Conservation (phyloP, 2,797 vertebrate species). For the Scyliorhinus canicula region DNA sequence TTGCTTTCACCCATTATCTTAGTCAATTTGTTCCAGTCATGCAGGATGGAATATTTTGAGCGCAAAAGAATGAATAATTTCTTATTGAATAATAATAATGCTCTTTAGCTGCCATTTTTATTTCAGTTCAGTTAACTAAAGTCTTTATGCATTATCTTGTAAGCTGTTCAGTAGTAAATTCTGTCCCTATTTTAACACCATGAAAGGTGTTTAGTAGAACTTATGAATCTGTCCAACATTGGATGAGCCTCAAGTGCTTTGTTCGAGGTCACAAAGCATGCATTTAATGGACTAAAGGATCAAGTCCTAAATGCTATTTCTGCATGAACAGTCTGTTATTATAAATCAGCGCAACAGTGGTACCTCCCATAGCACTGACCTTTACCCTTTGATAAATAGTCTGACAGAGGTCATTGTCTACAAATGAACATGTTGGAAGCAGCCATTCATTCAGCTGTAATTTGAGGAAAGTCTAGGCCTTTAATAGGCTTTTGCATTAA, state of each 20-base stretch:
- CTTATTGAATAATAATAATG: neutral
- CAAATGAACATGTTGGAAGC: conserved; percentile 48
- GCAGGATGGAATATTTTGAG: conserved; percentile 7
- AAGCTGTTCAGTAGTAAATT: conserved; percentile 12
- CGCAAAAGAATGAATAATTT: neutral
- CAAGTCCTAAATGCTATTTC: conserved; percentile 59
- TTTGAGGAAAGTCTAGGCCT: conserved; percentile 48
- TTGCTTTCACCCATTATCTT: neutral
- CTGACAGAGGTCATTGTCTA: conserved; percentile 65
- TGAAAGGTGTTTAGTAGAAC: conserved; percentile 35
- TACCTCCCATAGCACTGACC: conserved; percentile 68
- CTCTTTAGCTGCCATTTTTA: conserved; percentile 1
- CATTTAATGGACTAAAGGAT: conserved; percentile 55
- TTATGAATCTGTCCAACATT: conserved; percentile 47
- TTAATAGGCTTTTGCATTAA: conserved; percentile 47
- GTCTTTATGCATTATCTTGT: neutral
- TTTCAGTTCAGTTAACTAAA: conserved; percentile 5
- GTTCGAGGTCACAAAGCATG: conserved; percentile 57
- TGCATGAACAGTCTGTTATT: conserved; percentile 63
- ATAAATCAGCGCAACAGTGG: conserved; percentile 53
- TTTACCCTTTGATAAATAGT: conserved; percentile 65
- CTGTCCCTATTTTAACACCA: neutral
- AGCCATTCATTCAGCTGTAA: conserved; percentile 51
- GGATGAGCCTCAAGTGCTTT: conserved; percentile 49
- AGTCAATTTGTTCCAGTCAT: neutral